phyloP scores from a whole-genome alignment of 2,797 vertebrate species.

The Periparus ater region DNA sequence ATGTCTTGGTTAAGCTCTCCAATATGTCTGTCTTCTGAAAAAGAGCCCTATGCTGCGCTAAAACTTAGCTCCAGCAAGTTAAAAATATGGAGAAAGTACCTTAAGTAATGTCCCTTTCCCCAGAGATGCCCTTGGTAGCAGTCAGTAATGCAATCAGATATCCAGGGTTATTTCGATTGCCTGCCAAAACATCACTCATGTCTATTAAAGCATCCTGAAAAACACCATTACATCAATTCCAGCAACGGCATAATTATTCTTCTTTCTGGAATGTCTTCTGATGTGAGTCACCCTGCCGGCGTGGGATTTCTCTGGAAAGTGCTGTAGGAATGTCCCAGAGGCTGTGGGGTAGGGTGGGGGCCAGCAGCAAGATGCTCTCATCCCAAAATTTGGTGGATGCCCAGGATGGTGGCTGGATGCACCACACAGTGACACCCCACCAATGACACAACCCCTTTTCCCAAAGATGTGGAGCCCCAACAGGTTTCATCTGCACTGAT shows the following conservation, averaged over 20 bases:
- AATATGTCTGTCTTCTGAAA: slow-evolving; percentile 61
- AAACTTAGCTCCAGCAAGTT: slow-evolving; percentile 58
- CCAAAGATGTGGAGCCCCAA: fast-evolving
- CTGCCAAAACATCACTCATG: slow-evolving; percentile 77
- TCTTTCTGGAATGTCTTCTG: slow-evolving; percentile 81
- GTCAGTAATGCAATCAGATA: slow-evolving; percentile 72
- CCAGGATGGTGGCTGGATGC: background rate
- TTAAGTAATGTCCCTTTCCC: slow-evolving; percentile 67
- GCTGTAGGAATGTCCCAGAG: slow-evolving; percentile 70
- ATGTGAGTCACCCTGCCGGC: slow-evolving; percentile 75
- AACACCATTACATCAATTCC: slow-evolving; percentile 80
- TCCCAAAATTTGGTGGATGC: slow-evolving; percentile 1
- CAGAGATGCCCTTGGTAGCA: slow-evolving; percentile 67
- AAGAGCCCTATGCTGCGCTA: background rate
- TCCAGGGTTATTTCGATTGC: slow-evolving; percentile 67
- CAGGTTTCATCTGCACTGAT: fast-evolving
- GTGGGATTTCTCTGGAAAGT: slow-evolving; percentile 73
- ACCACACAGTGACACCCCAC: background rate
- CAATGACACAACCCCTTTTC: background rate
- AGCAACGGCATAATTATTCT: slow-evolving; percentile 75
- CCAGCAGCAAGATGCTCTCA: background rate
- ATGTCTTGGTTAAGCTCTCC: slow-evolving; percentile 62
- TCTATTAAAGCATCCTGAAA: slow-evolving; percentile 79
- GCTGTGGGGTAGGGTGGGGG: slow-evolving; percentile 21
- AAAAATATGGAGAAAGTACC: slow-evolving; percentile 58